phyloP scores from a whole-genome alignment of 2,113 vertebrate genomes.

The Numida meleagris region DNA sequence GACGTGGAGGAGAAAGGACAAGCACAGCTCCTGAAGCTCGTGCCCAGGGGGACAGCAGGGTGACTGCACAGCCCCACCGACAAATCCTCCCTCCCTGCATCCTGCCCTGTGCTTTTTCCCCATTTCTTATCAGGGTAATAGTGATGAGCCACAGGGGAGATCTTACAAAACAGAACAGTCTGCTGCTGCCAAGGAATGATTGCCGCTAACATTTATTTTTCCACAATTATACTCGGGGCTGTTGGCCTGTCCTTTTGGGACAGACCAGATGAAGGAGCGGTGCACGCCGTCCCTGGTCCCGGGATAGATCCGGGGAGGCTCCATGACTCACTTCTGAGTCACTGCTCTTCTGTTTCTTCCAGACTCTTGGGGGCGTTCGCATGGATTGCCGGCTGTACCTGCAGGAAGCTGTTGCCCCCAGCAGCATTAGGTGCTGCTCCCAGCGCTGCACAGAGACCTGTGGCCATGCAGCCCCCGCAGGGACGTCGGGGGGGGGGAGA shows the following conservation, averaged over 20 bases:
- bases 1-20: too few species aligned
- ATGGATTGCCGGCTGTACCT: slow-evolving; percentile 58
- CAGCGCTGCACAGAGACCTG: background rate
- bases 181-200: slow-evolving; percentile 35
- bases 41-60: background rate
- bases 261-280: slow-evolving; percentile 43
- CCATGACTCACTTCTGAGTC: slow-evolving; percentile 66
- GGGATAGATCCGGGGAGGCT: slow-evolving; percentile 51
- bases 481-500: background rate
- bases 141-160: background rate
- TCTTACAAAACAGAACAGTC: background rate
- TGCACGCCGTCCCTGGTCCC: background rate
- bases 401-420: slow-evolving; percentile 46
- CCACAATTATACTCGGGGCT: slow-evolving; percentile 41
- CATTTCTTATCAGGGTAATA: slow-evolving; percentile 40
- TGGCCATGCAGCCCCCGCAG: background rate
- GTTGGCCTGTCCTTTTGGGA: slow-evolving; percentile 20
- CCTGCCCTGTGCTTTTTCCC: background rate
- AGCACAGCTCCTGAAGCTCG: rapidly evolving
- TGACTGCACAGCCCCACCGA: background rate
- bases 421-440: slow-evolving; percentile 17
- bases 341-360: slow-evolving; percentile 55
- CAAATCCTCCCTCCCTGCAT: background rate
- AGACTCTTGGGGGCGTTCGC: slow-evolving; percentile 57
- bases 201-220: slow-evolving; percentile 50